Evolutionary conservation across 2,888 invertebrate species (phyloP).

Genomic region (Nomada ruficornis): DNA sequence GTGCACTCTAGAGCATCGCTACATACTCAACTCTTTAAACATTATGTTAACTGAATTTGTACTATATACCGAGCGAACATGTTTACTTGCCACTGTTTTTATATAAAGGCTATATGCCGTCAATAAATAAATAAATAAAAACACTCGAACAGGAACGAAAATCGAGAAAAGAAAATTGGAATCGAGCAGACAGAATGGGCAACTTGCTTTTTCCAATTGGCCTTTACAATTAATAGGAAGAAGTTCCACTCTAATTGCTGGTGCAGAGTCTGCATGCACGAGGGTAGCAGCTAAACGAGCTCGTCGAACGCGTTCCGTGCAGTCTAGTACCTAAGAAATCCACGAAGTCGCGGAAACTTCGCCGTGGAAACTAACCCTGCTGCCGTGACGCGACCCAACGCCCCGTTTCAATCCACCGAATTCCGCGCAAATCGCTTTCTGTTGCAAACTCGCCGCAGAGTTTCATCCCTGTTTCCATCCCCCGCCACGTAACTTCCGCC

Average conservation of each 20-base stretch:
- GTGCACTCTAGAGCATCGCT: too few relatives aligned
- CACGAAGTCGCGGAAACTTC: slow-evolving; percentile 13
- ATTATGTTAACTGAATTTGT: too few relatives aligned
- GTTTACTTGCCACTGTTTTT: too few relatives aligned
- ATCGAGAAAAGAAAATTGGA: too few relatives aligned
- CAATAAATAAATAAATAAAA: too few relatives aligned
- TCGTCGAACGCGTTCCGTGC: not conserved
- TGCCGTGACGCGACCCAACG: slow-evolving; percentile 12
- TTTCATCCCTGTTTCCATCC: not conserved
- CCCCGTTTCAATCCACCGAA: slow-evolving; percentile 17
- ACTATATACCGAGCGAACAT: too few relatives aligned
- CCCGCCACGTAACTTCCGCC: not conserved
- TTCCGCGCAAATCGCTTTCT: slow-evolving; percentile 21
- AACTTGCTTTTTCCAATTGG: too few relatives aligned
- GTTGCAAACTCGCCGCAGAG: slow-evolving; percentile 5
- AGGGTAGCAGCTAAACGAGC: too few relatives aligned
- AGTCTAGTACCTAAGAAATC: slow-evolving; percentile 32
- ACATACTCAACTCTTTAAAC: too few relatives aligned
- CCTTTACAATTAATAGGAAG: slow-evolving; percentile 6
- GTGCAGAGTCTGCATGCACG: not conserved
- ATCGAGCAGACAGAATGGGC: too few relatives aligned
- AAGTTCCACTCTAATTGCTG: slow-evolving; percentile 19
- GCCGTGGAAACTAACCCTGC: not conserved
- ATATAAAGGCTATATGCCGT: too few relatives aligned
- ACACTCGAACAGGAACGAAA: too few relatives aligned